phyloP scores from a whole-genome alignment of 2,113 vertebrate species.

The Zootoca vivipara region DNA sequence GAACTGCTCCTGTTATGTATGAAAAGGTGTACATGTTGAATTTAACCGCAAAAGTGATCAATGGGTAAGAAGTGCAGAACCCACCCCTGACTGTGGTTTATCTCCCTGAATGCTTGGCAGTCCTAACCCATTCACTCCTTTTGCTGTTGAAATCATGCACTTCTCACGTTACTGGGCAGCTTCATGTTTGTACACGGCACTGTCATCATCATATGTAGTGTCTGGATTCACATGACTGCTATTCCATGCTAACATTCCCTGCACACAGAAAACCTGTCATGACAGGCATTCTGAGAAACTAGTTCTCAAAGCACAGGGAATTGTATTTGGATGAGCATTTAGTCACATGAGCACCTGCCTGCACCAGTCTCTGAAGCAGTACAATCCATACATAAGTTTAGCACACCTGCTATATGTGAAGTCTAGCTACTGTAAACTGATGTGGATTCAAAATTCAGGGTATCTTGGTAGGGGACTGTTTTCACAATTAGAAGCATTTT shows the following conservation, averaged over 20 bases:
- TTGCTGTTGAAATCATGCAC: neutral
- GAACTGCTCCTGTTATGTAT: neutral
- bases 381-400: neutral
- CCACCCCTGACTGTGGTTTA: neutral
- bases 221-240: neutral
- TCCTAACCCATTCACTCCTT: neutral
- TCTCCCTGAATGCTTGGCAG: neutral
- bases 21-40: neutral
- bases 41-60: neutral
- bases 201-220: neutral
- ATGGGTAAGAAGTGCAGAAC: neutral
- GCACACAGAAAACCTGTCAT: neutral
- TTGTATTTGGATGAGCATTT: neutral
- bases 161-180: neutral
- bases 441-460: neutral
- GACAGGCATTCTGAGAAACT: neutral
- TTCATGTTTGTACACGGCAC: neutral
- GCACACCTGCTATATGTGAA: neutral
- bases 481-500: neutral
- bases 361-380: neutral
- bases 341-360: neutral
- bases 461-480: neutral
- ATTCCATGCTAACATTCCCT: neutral
- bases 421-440: neutral
- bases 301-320: neutral